These are phyloP conservation scores for Nephila pilipes DNA, from an alignment of 1,140 invertebrate species.

Conservation along the genomic window DNA sequence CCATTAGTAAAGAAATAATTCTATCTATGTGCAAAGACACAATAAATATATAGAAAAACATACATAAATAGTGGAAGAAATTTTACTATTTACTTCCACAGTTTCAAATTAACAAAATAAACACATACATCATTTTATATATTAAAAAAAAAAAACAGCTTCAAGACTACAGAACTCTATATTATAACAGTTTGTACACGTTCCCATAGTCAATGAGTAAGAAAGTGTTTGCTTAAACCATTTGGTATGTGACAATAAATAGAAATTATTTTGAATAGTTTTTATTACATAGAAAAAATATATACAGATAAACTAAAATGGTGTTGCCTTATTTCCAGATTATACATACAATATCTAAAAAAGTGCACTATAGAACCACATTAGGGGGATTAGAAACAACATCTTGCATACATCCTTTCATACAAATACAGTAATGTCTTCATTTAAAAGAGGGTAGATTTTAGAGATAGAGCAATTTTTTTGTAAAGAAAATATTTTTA, in stretches of 20 bases:
- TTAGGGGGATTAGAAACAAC: neutral
- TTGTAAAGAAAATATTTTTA: no score
- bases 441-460: neutral
- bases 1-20: no score
- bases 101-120: neutral
- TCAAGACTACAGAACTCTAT: neutral
- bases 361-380: neutral
- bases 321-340: slow-evolving; percentile 43
- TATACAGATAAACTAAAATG: slow-evolving; percentile 41
- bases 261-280: slow-evolving; percentile 41
- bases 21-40: neutral
- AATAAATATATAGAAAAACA: slow-evolving; percentile 18
- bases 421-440: neutral
- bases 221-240: neutral
- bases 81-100: slow-evolving; percentile 42
- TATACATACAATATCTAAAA: slow-evolving; percentile 33
- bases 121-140: slow-evolving; percentile 10
- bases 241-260: slow-evolving; percentile 26
- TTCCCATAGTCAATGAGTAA: neutral
- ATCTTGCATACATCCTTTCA: slow-evolving; percentile 9
- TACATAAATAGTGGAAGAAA: slow-evolving; percentile 16
- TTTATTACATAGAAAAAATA: slow-evolving; percentile 49
- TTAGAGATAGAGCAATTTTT: no score
- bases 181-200: neutral
- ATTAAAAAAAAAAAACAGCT: slow-evolving; percentile 3